These are phyloP conservation scores for Neelides sp. DNA, from an alignment of 1,140 invertebrate species.

Conservation along the genomic window DNA sequence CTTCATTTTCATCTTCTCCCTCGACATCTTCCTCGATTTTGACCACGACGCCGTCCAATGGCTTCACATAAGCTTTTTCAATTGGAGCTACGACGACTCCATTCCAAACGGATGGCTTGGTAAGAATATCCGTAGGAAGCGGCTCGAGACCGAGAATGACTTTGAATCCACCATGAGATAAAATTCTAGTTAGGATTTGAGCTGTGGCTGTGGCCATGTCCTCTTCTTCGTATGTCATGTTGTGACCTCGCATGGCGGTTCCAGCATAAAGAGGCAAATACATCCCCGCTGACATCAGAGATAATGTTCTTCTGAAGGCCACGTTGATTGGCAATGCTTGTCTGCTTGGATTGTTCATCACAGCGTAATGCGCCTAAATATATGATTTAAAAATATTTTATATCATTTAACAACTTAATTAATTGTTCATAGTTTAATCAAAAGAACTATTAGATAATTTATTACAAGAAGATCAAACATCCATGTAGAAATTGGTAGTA, in stretches of 20 bases:
- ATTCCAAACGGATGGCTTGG: conserved; percentile 72
- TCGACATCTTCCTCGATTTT: conserved; percentile 45
- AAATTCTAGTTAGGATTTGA: conserved; percentile 71
- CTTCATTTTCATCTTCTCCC: conserved; percentile 39
- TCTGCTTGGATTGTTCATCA: conserved; percentile 88
- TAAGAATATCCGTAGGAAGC: conserved; percentile 51
- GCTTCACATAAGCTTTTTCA: conserved; percentile 73
- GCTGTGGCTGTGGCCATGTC: conserved; percentile 86
- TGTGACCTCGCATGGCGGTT: conserved; percentile 76
- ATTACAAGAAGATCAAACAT: conserved; percentile 81
- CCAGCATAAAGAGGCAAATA: conserved; percentile 64
- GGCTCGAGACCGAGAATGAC: conserved; percentile 64
- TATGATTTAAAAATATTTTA: conserved; percentile 28
- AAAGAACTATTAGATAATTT: conserved; percentile 18
- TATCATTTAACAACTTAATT: conserved; percentile 3
- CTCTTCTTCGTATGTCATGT: conserved; percentile 86
- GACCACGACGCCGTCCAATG: conserved; percentile 46
- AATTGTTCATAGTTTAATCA: too few relatives aligned
- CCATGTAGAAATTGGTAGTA: conserved; percentile 85
- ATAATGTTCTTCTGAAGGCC: conserved; percentile 74
- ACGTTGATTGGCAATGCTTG: conserved; percentile 84
- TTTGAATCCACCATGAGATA: conserved; percentile 82
- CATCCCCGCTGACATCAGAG: conserved; percentile 80
- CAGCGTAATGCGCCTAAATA: conserved; percentile 86
- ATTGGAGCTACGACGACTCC: conserved; percentile 85